Evolutionary conservation across 2,888 invertebrate genomes (phyloP).

Genomic region (Chloroclystis v-ata): DNA sequence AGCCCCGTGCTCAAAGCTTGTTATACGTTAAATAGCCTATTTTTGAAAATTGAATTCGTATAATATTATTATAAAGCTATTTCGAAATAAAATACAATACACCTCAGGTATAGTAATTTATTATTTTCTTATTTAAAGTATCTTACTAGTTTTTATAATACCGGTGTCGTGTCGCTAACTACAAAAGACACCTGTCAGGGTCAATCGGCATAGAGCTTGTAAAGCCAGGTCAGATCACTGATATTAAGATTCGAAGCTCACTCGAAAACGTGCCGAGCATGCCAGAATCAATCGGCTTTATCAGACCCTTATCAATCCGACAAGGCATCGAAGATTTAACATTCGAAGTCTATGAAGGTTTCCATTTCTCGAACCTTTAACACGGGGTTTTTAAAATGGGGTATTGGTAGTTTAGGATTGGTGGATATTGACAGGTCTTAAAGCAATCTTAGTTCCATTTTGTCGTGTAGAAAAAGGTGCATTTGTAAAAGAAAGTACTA

Average conservation of each 20-base stretch:
- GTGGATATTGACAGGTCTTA: not conserved
- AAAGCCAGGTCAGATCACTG: constrained; percentile 7
- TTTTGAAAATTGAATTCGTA: too few relatives aligned
- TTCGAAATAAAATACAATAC: too few relatives aligned
- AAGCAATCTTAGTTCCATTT: not conserved
- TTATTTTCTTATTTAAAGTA: too few relatives aligned
- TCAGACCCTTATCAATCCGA: constrained; percentile 20
- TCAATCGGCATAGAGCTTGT: not conserved
- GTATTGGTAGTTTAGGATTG: not conserved
- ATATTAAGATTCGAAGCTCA: constrained; percentile 18
- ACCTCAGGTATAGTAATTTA: too few relatives aligned
- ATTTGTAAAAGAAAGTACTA: too few relatives aligned
- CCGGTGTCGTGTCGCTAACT: too few relatives aligned
- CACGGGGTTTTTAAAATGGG: not conserved
- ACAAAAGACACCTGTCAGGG: not conserved
- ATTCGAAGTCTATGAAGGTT: constrained; percentile 1
- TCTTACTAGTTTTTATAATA: too few relatives aligned
- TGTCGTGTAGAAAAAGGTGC: too few relatives aligned
- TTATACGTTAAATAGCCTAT: too few relatives aligned
- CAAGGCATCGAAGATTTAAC: constrained; percentile 11
- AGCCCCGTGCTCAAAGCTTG: too few relatives aligned
- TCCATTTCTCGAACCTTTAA: not conserved
- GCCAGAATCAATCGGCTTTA: constrained; percentile 14
- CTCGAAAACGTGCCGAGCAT: constrained; percentile 13
- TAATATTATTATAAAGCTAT: too few relatives aligned